phyloP scores from a whole-genome alignment of 2,888 invertebrate genomes.

The Empis livida region DNA sequence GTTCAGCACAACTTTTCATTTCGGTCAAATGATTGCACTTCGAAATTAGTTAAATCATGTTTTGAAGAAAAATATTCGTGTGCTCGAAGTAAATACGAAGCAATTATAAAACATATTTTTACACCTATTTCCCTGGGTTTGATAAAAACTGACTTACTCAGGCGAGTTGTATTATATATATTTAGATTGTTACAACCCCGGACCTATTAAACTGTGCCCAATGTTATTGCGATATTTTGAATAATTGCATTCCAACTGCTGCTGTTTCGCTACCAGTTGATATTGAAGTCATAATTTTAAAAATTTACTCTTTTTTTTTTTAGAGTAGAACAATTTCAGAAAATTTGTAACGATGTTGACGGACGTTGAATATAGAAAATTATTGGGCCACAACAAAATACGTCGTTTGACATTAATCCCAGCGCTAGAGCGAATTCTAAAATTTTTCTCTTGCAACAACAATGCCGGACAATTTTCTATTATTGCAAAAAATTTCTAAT shows the following conservation, averaged over 20 bases:
- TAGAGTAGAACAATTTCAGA: conserved; percentile 8
- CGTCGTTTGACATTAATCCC: conserved; percentile 6
- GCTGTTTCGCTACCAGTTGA: neutral
- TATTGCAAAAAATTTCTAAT: neutral
- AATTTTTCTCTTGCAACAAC: conserved; percentile 3
- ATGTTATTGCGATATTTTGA: conserved; percentile 9
- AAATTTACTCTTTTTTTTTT: conserved; percentile 16
- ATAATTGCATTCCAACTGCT: neutral
- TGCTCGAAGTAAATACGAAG: conserved; percentile 4
- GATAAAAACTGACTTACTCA: conserved; percentile 4
- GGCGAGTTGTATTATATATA: conserved; percentile 7
- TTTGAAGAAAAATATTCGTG: conserved; percentile 8
- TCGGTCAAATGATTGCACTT: conserved; percentile 15
- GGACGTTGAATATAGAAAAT: conserved; percentile 3
- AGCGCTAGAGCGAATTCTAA: neutral
- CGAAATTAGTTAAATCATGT: conserved; percentile 5
- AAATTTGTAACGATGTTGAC: conserved; percentile 3
- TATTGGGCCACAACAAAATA: conserved; percentile 1
- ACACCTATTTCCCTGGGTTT: conserved; percentile 2
- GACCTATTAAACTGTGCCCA: conserved; percentile 11
- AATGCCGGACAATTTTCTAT: conserved; percentile 1
- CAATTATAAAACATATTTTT: conserved; percentile 6
- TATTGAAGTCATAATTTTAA: neutral
- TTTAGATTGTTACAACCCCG: conserved; percentile 12
- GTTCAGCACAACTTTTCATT: conserved; percentile 17